Evolutionary conservation across 2,888 invertebrate species (phyloP), one percentile per base, ranked within the genome.

Genomic region (Acholoe squamosa): DNA sequence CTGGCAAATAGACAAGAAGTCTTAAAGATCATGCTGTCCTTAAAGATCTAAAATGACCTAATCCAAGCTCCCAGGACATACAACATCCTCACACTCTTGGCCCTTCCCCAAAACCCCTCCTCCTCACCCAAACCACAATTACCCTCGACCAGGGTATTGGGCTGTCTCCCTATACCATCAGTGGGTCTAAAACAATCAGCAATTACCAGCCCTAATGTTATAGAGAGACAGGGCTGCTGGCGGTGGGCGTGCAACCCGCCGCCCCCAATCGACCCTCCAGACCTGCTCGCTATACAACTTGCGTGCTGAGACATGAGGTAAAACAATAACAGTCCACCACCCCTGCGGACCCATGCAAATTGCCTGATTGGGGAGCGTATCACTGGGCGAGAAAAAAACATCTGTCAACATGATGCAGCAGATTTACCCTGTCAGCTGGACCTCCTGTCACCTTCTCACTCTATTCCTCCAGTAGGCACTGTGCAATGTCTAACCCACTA

Each of bases 151-250:
- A 33, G 25, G 33, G 80, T 80, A 43, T 43, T 5, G 12, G 7
- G 34, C 34, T 80, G 80, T 80, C 80, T 80, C 80, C 33, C 80
- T 80, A 80, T 80, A 80, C 80, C 80, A 80, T 80, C 80, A 43
- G 7, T 10, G 80, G 80, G 80, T 80, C 80, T 80, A 80, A 80
- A 80, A 80, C 80, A 80, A 80, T 80, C 80, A 80, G 80, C 80
- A 80, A 80, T 80, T 80, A 80, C 43, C 43, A 0, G 43, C 34
- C 33, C 80, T 80, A 80, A 80, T 43, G 80, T 43, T 33, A 80
- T 80, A 80, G 80, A 80, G 80, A 43, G 43, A 16, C 76, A 1
- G 61, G 43, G 19, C 80, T 10, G 34, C 22, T 16, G 80, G 19
- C 80, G 34, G 76, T n/a, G 76, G 76, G 28, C 16, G 28, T 76